Evolutionary conservation across 2,113 vertebrate genomes (phyloP).

Genomic region (Elachura formosa): DNA sequence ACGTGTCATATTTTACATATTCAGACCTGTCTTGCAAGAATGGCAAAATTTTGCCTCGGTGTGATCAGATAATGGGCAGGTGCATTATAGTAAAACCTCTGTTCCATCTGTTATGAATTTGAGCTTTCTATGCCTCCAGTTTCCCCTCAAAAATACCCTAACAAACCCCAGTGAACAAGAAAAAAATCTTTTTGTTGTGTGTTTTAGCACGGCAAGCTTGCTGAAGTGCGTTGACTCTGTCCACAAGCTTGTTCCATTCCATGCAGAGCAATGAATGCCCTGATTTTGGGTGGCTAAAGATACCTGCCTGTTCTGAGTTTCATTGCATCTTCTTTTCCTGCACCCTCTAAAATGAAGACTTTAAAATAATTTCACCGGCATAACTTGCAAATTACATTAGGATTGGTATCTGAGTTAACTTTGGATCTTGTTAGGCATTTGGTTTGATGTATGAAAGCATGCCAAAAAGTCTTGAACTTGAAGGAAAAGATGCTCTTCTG

Average conservation of each 20-base stretch:
- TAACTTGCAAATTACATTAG: background rate
- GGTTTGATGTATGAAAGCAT: background rate
- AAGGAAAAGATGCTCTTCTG: background rate
- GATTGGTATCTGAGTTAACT: background rate
- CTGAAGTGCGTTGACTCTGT: background rate
- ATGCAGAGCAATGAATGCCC: background rate
- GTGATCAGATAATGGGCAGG: background rate
- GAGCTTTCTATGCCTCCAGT: background rate
- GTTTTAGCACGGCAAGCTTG: background rate
- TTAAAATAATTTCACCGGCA: background rate
- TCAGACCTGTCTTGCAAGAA: background rate
- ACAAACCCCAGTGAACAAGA: background rate
- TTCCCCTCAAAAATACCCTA: background rate
- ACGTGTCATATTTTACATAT: background rate
- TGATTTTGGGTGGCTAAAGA: background rate
- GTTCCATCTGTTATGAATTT: background rate
- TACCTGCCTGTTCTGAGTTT: background rate
- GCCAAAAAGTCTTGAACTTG: background rate
- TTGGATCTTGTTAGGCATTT: background rate
- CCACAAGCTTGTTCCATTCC: fast-evolving
- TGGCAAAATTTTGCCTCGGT: background rate
- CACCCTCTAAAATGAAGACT: background rate
- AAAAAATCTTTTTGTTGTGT: background rate
- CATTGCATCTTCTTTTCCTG: background rate
- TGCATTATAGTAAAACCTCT: background rate